Evolutionary conservation across 2,888 invertebrate genomes (phyloP), one percentile per base, ranked within the genome.

Genomic region (Rhabditophanes sp.): DNA sequence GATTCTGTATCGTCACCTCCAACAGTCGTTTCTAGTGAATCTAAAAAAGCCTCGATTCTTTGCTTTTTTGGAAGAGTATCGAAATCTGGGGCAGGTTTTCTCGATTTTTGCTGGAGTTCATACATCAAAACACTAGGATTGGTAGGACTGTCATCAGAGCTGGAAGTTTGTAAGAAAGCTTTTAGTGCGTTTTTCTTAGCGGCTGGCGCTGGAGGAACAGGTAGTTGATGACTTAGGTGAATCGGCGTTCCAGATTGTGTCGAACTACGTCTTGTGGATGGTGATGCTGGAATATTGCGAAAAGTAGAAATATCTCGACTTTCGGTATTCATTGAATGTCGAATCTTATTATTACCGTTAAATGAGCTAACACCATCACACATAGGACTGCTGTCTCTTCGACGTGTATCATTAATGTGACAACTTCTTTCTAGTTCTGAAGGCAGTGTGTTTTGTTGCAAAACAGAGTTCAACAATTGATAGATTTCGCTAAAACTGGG

Each of bases 41-140:
- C 88, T 34, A 93, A 71, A 68, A 84, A 93, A 4, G 88, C 90
- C 19, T 88, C 88, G 54, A 93, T 90, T 47, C 90, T 75, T 7
- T 85, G 85, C 29, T 82, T 87, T 69, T 90, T 93, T 0, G 93
- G 93, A 60, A 93, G 71, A 7, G 93, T 93, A 12, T 93, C 93
- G 66, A 88, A 90, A 17, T 87, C 76, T 68, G 83, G 87, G n/a
- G n/a, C n/a, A n/a, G n/a, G n/a, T n/a, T n/a, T n/a, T n/a, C n/a
- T n/a, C n/a, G n/a, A n/a, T n/a, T n/a, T n/a, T n/a, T n/a, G n/a
- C n/a, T n/a, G n/a, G n/a, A n/a, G n/a, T n/a, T n/a, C n/a, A n/a
- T n/a, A n/a, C n/a, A n/a, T n/a, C n/a, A n/a, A n/a, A n/a, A n/a
- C n/a, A n/a, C n/a, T 29, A 68, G 67, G 27, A 85, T 85, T 49